Evolutionary conservation across 1,140 invertebrate species (phyloP), one percentile per base, ranked within the genome.

Genomic region (Ostrea denselamellosa): DNA sequence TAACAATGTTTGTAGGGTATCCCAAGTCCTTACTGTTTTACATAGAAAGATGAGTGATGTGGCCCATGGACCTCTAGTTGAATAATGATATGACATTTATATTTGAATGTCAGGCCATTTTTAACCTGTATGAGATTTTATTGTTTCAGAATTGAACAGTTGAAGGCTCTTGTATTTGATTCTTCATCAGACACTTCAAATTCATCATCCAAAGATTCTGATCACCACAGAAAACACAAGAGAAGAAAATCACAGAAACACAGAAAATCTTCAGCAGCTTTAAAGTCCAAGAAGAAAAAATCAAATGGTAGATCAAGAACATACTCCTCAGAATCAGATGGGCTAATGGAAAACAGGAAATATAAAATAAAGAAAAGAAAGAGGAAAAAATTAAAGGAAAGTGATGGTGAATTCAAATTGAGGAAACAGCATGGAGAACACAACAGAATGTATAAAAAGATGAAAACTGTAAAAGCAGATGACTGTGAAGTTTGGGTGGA

Each of bases 91-190:
- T 0, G 14, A 56, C 54, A 53, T 53, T 53, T 53, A 53, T 53
- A 53, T 17, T 44, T 5, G 34, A 5, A 56, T 56, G 8, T 10
- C 5, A 53, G 53, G 53, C 7, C 53, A 8, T 53, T 56, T 56
- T 17, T 56, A 12, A 12, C 14, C 54, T 9, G 8, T 56, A 1
- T 56, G 14, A 56, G 14, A 12, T 65, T 53, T 87, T 28, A 65
- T 3, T 85, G 28, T 88, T 82, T 68, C 28, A 88, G 87, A 68
- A 54, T 88, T 17, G 58, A 83, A 52, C 84, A 88, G 44, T 34
- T 88, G 77, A 88, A 86, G 65, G 85, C 85, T 82, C 62, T 88
- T 17, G 85, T 88, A 34, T 77, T 77, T 77, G 68, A 77, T 34
- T 77, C 68, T 2, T 25, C 9, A 14, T 77, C 58, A n/a, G 25